Evolutionary conservation across 2,797 vertebrate genomes (phyloP), one percentile per base, ranked within the genome.

Genomic region (Enteromius radiatus): DNA sequence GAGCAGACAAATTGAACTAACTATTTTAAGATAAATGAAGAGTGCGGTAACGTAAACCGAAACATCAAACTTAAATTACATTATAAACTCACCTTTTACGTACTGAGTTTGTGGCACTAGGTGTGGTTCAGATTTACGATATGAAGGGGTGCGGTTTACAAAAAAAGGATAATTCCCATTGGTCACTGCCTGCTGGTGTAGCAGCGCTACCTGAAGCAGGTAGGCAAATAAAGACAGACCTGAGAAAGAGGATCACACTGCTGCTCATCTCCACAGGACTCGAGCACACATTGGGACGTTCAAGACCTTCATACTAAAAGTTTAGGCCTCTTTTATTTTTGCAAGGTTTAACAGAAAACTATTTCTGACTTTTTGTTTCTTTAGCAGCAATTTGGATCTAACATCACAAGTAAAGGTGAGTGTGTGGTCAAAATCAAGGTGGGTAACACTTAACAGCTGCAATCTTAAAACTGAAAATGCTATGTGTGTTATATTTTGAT

Each of bases 181-280:
- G 96, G 97, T 77, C 86, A 79, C 5, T 19, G 65, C 56, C 33
- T 11, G 84, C 89, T 91, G 92, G 93, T 95, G 94, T 96, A 95
- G 90, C 87, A 91, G 92, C 89, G 90, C 89, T 93, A 94, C 90
- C 93, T 94, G 92, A 89, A 87, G 89, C 91, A 94, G 94, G 92
- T 95, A 84, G 91, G 90, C 94, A 94, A 94, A 96, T 96, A 96
- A 95, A 95, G 93, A 87, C 91, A 90, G 89, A 80, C 61, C 78
- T 88, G 86, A 89, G 83, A 88, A 89, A 92, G 90, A 89, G 81
- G 74, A 84, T 38, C 38, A 86, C 85, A 82, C 71, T 69, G 75
- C 85, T 88, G 64, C 43, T 83, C 74, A 70, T 65, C 38, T 1
- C 56, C 23, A 38, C 56, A 28, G 75, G 64, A 54, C 81, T 45